phyloP scores from a whole-genome alignment of 1,140 invertebrate genomes.

The Drosophila paulistorum region DNA sequence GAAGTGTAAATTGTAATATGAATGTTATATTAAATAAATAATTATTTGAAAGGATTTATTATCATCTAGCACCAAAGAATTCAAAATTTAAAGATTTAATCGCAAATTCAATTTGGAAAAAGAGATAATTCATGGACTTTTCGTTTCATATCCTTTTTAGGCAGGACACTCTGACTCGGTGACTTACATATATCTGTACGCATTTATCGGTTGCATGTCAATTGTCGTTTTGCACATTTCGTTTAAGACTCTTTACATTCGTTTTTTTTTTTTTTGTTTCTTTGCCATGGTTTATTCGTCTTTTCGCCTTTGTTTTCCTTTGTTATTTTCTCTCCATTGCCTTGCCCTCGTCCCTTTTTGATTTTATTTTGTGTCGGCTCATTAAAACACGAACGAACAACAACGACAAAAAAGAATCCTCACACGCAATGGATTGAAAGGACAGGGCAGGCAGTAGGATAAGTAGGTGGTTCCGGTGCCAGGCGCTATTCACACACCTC shows the following conservation, averaged over 20 bases:
- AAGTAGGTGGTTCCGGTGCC: slow-evolving; percentile 38
- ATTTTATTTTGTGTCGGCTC: slow-evolving; percentile 31
- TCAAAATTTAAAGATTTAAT: too few species aligned
- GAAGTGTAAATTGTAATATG: too few species aligned
- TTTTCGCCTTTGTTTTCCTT: slow-evolving; percentile 21
- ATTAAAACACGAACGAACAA: slow-evolving; percentile 46
- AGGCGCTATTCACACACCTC: slow-evolving; percentile 41
- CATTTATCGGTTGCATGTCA: slow-evolving; percentile 58
- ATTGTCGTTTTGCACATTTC: slow-evolving; percentile 59
- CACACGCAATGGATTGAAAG: slow-evolving; percentile 18
- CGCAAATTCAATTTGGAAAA: too few species aligned
- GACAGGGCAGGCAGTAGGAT: background rate
- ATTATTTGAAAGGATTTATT: too few species aligned
- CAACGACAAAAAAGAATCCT: slow-evolving; percentile 13
- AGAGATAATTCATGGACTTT: too few species aligned
- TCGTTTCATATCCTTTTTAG: too few species aligned
- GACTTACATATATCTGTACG: background rate
- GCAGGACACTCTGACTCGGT: background rate
- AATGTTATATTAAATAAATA: too few species aligned
- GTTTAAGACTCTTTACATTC: slow-evolving; percentile 10
- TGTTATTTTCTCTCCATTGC: background rate
- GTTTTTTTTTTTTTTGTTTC: slow-evolving; percentile 26
- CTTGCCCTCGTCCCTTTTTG: background rate
- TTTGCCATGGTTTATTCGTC: background rate
- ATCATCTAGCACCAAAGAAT: too few species aligned